Base-by-base conservation (phyloP, 2,888 invertebrate genomes). In the Oegoconia quadripuncta region DNA sequence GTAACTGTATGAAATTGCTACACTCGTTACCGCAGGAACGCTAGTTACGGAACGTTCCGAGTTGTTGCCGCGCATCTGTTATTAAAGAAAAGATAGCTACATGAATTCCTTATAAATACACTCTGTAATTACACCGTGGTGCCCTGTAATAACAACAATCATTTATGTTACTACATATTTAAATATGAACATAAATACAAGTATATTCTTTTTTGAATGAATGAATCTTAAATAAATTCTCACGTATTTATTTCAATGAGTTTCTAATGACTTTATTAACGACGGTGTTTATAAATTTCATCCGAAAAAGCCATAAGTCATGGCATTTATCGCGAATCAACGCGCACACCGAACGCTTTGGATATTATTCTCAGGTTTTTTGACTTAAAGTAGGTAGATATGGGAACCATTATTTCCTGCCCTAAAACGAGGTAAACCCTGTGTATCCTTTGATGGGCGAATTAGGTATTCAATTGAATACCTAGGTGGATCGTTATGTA, bases 1-100 rank as follows among this genome's bases (percentile, higher is more conserved):
- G 38, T 75, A 74, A 74, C 74, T 72, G 72, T 74, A 69, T 58
- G 58, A 69, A 71, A 72, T 69, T 64, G 58, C 64, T 58, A 52
- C 48, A 54, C 54, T 59, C 53, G 59, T 53, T 55, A 48, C 52
- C 44, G 42, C 46, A 46, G 52, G 43, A 55, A 60, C 54, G 54
- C 52, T 63, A 48, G 55, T 59, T 51, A 35, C 32, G 30, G 38
- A 45, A 30, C 50, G 44, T 52, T 54, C 48, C 40, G 42, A 57
- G 55, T 56, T 55, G 61, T 59, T 59, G 59, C 50, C 43, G 43
- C 55, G 29, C 48, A 59, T 61, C 59, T 59, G 55, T 66, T 66
- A 71, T 74, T 75, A 55, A 72, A 63, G 64, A n/a, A n/a, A n/a
- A n/a, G n/a, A n/a, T n/a, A n/a, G n/a, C 55, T 55, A 53, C 52